Base-by-base conservation (phyloP, 2,888 invertebrate species). In the Lepidochitona cinerea region DNA sequence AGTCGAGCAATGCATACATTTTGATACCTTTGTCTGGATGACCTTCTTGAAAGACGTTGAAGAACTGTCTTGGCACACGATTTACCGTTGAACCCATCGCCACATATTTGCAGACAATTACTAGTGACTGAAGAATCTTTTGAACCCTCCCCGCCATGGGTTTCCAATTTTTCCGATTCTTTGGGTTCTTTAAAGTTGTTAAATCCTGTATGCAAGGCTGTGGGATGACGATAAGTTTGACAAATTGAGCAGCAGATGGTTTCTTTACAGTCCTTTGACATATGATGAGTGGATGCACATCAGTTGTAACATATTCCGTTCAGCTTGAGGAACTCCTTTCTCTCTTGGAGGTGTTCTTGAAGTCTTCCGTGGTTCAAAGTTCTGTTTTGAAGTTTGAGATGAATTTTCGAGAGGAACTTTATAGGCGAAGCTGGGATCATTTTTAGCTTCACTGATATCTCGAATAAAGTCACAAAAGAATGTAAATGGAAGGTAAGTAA, bases 401-500 rank as follows among this genome's bases (percentile, higher is more conserved):
- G n/a, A n/a, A n/a, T n/a, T n/a, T n/a, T n/a, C n/a, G n/a, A n/a
- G n/a, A n/a, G n/a, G n/a, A n/a, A n/a, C n/a, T n/a, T n/a, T n/a
- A n/a, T n/a, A 71, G 36, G 33, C 41, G 53, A 81, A 75, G 14
- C 72, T 71, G 9, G 76, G 78, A 52, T 80, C 76, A 36, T 78
- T 79, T 35, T 68, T 49, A 1, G 75, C 73, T 7, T 18, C 68
- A 33, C 74, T 71, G 18, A 71, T 37, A 0, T 75, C 75, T 23
- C 54, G 26, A 9, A 81, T 73, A 36, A 80, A 82, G 9, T 70
- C 37, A 0, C 65, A 69, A 54, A 81, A 77, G 0, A 75, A 37
- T 12, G 52, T 12, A 37, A 80, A 81, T 23, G 80, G 80, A n/a
- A 77, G 81, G 70, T 70, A 81, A 4, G 72, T 0, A 12, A 78